Evolutionary conservation across 2,113 vertebrate genomes (phyloP), one percentile per base, ranked within the genome.

Genomic region (Falcunculus frontatus): DNA sequence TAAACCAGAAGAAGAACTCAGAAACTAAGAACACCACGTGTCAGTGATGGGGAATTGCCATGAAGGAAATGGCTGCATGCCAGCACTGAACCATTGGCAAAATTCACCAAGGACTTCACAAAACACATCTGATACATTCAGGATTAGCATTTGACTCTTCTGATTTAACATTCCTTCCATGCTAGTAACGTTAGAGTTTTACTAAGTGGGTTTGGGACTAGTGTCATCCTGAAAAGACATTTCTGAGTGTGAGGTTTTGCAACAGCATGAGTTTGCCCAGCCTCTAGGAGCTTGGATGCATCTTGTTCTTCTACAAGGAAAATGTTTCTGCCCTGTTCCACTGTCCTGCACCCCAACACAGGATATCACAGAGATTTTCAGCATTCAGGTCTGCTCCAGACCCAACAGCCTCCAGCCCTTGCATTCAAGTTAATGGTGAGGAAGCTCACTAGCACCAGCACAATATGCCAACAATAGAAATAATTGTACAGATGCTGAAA

Each of bases 261-360:
- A 52, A 41, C 8, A 39, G 8, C 11, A 10, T 0, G 5, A 33
- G 25, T 33, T 62, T 67, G 4, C 13, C 9, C 32, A 53, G 25
- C 9, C 17, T 81, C 35, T 52, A 65, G 50, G 56, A 85, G 25
- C 19, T 35, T 42, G 13, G 20, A 41, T 39, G 26, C 18, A 41
- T 13, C 11, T 75, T 41, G 15, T 44, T 76, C 64, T 37, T 63
- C 42, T 46, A 16, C 52, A 32, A 0, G 0, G 32, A 62, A 83
- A 30, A 33, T 21, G 9, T 33, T 64, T 69, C n/a, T 20, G 30
- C 10, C 29, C 5, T 14, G 5, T 26, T 52, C 52, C 30, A 12
- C 6, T 3, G 2, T 56, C n/a, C 16, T 37, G 32, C 39, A 49
- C 30, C n/a, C 32, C 32, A 57, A 27, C 18, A 57, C 0, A 2